Conservation (phyloP, 2,113 vertebrate species). For the Mellivora capensis region DNA sequence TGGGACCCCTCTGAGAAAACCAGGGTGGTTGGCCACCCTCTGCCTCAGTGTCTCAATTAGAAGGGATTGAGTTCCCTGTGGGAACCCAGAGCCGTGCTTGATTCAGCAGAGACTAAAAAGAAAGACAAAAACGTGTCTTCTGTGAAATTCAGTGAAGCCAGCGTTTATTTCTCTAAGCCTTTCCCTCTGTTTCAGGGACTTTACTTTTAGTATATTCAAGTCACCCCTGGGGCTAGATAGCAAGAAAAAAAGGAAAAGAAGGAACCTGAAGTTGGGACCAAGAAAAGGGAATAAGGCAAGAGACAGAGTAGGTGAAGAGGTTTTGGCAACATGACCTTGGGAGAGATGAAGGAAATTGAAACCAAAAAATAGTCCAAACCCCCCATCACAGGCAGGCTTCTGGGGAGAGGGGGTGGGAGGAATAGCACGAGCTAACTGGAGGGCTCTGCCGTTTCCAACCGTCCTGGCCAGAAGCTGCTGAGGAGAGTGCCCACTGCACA, state of each 20-base stretch:
- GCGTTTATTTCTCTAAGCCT: not conserved
- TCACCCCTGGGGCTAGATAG: not conserved
- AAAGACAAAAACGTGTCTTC: not conserved
- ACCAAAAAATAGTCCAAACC: not conserved
- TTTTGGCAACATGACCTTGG: not conserved
- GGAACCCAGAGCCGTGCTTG: not conserved
- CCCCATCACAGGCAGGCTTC: not conserved
- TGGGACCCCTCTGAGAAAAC: not conserved
- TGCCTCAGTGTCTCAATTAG: not conserved
- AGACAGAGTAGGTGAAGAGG: not conserved
- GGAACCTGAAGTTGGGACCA: not conserved
- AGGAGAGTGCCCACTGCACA: fast-evolving
- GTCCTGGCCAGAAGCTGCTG: not conserved
- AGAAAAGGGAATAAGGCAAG: not conserved
- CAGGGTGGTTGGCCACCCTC: not conserved
- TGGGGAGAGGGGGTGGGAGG: too few relatives aligned
- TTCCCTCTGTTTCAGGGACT: not conserved
- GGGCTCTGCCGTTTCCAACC: fast-evolving
- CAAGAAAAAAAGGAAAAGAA: not conserved
- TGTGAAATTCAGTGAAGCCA: not conserved
- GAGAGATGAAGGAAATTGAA: not conserved
- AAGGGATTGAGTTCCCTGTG: not conserved
- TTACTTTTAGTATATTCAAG: not conserved
- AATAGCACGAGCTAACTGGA: not conserved
- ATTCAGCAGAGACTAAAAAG: not conserved